Base-by-base conservation (phyloP, 2,888 invertebrate genomes). In the Drosophila prolongata region DNA sequence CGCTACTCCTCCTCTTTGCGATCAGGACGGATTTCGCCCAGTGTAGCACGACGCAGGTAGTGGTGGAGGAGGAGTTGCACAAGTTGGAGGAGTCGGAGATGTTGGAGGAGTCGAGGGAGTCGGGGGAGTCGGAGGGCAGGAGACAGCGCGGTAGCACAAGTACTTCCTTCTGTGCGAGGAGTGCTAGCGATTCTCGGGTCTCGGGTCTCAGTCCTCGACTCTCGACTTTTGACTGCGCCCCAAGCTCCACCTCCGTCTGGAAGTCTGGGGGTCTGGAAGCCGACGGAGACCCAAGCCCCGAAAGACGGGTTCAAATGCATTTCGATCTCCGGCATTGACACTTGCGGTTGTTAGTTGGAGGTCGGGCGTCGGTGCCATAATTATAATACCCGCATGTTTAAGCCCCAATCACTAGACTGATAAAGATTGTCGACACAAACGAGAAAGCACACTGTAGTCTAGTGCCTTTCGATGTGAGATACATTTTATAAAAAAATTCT, bases 1-100 rank as follows among this genome's bases (percentile, higher is more conserved):
- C 87, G 80, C 92, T 92, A 92, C 92, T 91, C 92, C 92, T 91
- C 92, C 92, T 90, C 89, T 91, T 91, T 88, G 87, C 83, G 92
- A 91, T 91, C 91, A 86, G 77, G 85, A 83, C 73, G 77, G 80
- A 75, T 81, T 77, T 50, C 69, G 79, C 73, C 70, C 69, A 67
- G 71, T 61, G 76, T 77, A 60, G 59, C 67, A 77, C 74, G 70
- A 62, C 67, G 44, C 64, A 73, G 73, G 67, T 43, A 72, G 42
- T 60, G 72, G 61, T 37, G 73, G 73, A 44, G 27, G 52, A 16
- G 44, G 40, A 56, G 53, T 24, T 50, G 57, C 14, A 13, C 30
- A 37, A 16, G 52, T 19, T 42, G 34, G 42, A 38, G 62, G 19
- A 44, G 50, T 37, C 5, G 30, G 35, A 44, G 35, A 62, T 27